phyloP scores from a whole-genome alignment of 2,888 invertebrate genomes.

The Drosophila incognita region DNA sequence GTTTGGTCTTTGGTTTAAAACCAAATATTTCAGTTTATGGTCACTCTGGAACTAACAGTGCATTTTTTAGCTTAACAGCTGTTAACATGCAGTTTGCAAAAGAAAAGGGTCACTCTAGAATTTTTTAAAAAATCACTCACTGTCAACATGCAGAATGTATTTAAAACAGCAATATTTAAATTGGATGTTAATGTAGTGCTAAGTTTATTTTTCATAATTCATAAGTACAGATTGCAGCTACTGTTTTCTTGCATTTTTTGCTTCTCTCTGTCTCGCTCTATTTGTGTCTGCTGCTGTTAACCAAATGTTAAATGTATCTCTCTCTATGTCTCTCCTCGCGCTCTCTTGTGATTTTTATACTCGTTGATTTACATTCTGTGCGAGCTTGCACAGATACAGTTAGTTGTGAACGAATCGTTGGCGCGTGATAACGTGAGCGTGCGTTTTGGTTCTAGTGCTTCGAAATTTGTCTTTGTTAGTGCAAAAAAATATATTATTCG shows the following conservation, averaged over 20 bases:
- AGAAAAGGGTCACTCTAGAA: neutral
- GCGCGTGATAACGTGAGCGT: slow-evolving; percentile 6
- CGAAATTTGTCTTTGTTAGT: slow-evolving; percentile 30
- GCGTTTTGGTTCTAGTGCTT: neutral
- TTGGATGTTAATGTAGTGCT: neutral
- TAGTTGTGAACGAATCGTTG: slow-evolving; percentile 57
- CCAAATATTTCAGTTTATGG: neutral
- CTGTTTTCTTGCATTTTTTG: neutral
- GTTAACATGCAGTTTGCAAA: neutral
- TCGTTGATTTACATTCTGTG: slow-evolving; percentile 21
- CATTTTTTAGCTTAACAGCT: slow-evolving; percentile 28
- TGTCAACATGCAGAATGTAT: neutral
- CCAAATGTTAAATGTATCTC: slow-evolving; percentile 17
- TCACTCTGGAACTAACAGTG: neutral
- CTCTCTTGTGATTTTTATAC: slow-evolving; percentile 7
- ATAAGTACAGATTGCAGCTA: neutral
- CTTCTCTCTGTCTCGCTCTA: neutral
- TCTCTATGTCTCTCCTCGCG: neutral
- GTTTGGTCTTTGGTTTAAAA: neutral
- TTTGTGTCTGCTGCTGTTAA: slow-evolving; percentile 18
- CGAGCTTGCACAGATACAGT: slow-evolving; percentile 38
- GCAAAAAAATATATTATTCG: slow-evolving; percentile 22
- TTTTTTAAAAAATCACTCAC: neutral
- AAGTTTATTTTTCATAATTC: neutral
- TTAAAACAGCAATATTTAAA: neutral